phyloP scores from a whole-genome alignment of 2,113 vertebrate species.

The Bostrychus sinensis region DNA sequence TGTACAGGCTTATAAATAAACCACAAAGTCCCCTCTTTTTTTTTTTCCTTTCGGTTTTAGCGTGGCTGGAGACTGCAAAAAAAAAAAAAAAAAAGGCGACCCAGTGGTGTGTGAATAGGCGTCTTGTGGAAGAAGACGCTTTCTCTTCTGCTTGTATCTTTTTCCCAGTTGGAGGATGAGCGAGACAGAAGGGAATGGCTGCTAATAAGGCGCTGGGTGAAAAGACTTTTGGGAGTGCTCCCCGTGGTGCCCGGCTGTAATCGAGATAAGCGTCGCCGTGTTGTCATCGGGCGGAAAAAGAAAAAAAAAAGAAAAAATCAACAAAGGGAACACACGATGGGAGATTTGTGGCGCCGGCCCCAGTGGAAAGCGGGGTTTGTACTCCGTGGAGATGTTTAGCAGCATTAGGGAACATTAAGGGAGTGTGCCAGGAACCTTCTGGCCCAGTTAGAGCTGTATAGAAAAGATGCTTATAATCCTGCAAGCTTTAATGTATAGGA shows the following conservation, averaged over 20 bases:
- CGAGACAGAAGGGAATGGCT: constrained; percentile 64
- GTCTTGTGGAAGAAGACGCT: constrained; percentile 34
- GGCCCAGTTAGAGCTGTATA: constrained; percentile 63
- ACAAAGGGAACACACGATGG: constrained; percentile 81
- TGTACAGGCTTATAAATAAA: constrained; percentile 57
- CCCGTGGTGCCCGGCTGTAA: constrained; percentile 72
- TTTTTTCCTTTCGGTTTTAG: constrained; percentile 2
- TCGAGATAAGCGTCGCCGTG: constrained; percentile 75
- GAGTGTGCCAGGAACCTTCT: constrained; percentile 55
- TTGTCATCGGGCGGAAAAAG: constrained; percentile 78
- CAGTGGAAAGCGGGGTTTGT: constrained; percentile 66
- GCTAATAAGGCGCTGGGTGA: constrained; percentile 76
- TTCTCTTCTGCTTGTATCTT: too few species aligned
- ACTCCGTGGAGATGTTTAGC: constrained; percentile 67
- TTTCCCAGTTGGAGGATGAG: constrained; percentile 60
- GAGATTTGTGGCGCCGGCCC: constrained; percentile 74
- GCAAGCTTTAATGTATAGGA: constrained; percentile 43
- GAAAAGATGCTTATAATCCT: constrained; percentile 65
- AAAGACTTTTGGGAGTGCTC: constrained; percentile 75
- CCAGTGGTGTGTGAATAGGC: constrained; percentile 47
- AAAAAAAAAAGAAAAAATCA: too few species aligned
- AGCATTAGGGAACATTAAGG: constrained; percentile 80
- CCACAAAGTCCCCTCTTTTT: constrained; percentile 27
- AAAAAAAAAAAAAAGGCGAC: constrained; percentile 38
- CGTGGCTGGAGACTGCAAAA: constrained; percentile 42